Evolutionary conservation across 2,888 invertebrate genomes (phyloP), one percentile per base, ranked within the genome.

Genomic region (Cosmia trapezina): DNA sequence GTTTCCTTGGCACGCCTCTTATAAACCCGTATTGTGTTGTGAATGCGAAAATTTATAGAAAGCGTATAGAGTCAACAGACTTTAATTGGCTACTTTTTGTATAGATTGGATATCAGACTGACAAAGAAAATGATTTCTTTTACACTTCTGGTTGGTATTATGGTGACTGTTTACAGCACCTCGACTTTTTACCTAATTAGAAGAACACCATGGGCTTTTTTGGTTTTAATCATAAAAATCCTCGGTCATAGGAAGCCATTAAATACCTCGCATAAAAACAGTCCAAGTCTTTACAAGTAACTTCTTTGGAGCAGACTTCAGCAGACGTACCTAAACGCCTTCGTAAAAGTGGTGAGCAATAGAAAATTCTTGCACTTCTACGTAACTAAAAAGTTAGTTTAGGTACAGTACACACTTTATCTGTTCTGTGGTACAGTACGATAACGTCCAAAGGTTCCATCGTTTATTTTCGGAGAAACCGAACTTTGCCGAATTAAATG

Each of bases 1-100:
- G 69, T 83, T 87, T 78, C 70, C 81, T 86, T 86, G 87, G 87
- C 84, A 82, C 78, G 81, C 76, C 80, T 80, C 76, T 66, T 66
- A n/a, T 63, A 63, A 51, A 63, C 63, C 54, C 54, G 17, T n/a
- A 76, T 80, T 80, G 71, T 80, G 67, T 70, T 47, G 63, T 61
- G 61, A 61, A 78, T 70, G 14, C 47, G 43, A 66, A 75, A 68
- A 57, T 62, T n/a, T 70, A 70, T 62, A 53, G 41, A 19, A 70
- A 45, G 57, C 12, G 8, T 53, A 57, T 43, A 65, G 43, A 61
- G 56, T 56, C 54, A 64, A 68, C 41, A 80, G 41, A 41, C 8
- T 41, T 60, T 60, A 74, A 68, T 41, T 67, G 12, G 17, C 8
- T 19, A 4, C 9, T 11, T 56, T 54, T 51, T 47, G 8, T 33